Conservation (phyloP, 2,797 vertebrate genomes). For the Enteromius unitaeniatus region DNA sequence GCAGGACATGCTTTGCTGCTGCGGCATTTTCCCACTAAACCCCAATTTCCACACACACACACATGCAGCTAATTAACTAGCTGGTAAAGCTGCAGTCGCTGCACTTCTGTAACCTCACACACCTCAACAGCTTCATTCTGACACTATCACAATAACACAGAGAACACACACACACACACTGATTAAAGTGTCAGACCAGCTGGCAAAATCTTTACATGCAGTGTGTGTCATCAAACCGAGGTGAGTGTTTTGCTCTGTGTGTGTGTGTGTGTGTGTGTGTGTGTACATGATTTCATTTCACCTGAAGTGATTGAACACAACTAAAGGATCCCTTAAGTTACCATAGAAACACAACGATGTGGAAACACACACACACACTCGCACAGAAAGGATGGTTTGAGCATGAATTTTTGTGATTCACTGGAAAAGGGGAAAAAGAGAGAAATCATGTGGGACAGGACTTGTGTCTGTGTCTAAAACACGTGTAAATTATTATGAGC, state of each 20-base stretch:
- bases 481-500: neutral
- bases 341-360: slow-evolving; percentile 54
- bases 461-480: neutral
- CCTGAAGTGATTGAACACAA: slow-evolving; percentile 47
- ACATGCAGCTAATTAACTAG: slow-evolving; percentile 48
- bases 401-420: neutral
- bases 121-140: neutral
- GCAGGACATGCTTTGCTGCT: slow-evolving; percentile 54
- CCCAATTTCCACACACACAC: slow-evolving; percentile 21
- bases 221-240: slow-evolving; percentile 20
- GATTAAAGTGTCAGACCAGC: slow-evolving; percentile 22
- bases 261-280: slow-evolving; percentile 26
- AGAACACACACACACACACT: slow-evolving; percentile 18
- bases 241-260: neutral
- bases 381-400: neutral
- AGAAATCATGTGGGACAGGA: neutral
- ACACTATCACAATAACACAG: slow-evolving; percentile 17
- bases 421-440: neutral
- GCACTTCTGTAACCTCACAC: slow-evolving; percentile 47
- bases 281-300: slow-evolving; percentile 28
- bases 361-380: neutral
- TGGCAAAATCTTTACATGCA: slow-evolving; percentile 18
- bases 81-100: slow-evolving; percentile 42
- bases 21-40: slow-evolving; percentile 49
- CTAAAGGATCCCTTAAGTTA: slow-evolving; percentile 52